Evolutionary conservation across 2,797 vertebrate species (phyloP).

Genomic region (Nannoperca obscura): DNA sequence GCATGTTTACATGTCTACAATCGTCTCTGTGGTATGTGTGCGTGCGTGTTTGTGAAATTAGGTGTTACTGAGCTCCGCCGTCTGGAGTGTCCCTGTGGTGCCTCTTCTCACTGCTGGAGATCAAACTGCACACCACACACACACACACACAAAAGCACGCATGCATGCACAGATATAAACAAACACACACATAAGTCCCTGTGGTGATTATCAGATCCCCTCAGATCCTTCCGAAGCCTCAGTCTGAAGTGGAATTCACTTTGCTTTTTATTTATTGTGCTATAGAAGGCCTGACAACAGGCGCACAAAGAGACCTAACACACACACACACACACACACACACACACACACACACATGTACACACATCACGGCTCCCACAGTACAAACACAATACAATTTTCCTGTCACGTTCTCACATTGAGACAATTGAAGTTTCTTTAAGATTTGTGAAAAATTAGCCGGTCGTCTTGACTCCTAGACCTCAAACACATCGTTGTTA

Average conservation of each 20-base stretch:
- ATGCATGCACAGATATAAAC: slow-evolving; percentile 32
- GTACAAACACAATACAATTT: neutral
- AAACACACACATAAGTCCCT: slow-evolving; percentile 86
- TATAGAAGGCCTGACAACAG: slow-evolving; percentile 80
- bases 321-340: no score
- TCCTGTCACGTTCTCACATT: neutral
- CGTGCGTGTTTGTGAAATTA: slow-evolving; percentile 43
- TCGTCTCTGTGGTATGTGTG: slow-evolving; percentile 40
- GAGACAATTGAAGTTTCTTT: neutral
- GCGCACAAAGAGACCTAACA: neutral
- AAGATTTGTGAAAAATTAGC: neutral
- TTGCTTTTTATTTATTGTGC: slow-evolving; percentile 97
- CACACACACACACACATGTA: neutral
- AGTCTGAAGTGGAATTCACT: slow-evolving; percentile 94
- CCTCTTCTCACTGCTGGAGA: slow-evolving; percentile 48
- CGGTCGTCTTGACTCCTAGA: no score
- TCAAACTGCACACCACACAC: slow-evolving; percentile 39
- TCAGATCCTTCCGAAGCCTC: slow-evolving; percentile 93
- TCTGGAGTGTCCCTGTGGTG: slow-evolving; percentile 59
- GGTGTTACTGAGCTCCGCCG: slow-evolving; percentile 59
- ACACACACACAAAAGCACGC: slow-evolving; percentile 27
- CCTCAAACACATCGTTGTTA: neutral
- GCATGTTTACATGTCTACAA: slow-evolving; percentile 32
- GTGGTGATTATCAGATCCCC: slow-evolving; percentile 95
- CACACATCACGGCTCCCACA: neutral